Evolutionary conservation across 2,113 vertebrate species (phyloP), one percentile per base, ranked within the genome.

Genomic region (Haliaeetus leucogaster): DNA sequence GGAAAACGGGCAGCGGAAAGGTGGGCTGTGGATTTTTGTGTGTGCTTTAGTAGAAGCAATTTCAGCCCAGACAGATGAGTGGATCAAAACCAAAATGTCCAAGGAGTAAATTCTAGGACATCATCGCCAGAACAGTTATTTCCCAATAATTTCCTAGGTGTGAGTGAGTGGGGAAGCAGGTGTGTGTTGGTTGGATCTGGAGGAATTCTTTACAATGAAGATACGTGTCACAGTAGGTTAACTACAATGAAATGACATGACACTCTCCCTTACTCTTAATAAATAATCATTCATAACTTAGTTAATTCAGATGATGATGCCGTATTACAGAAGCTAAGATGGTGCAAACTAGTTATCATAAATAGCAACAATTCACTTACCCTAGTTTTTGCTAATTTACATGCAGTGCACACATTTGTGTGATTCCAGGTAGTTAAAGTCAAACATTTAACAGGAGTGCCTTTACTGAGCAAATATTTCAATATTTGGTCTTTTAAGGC

Each of bases 301-400:
- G 16, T 70, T 73, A 63, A 71, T 94, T 92, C 77, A 88, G 95
- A 62, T 83, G 25, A 43, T 86, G 72, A 68, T 90, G 36, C 63
- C 52, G 10, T 65, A 63, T 72, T 43, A 77, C 50, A 63, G 34
- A n/a, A 53, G 11, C 43, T 85, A 74, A 36, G 56, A 68, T 76
- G 40, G 45, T 52, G 93, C 61, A 93, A 91, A 74, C 19, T 96
- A 82, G 73, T 77, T 27, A 47, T 85, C 59, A 59, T 95, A 83
- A 79, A 61, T 71, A 94, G 34, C 45, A 80, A 77, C 21, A 52
- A 42, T 78, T 85, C 0, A 87, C 90, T 94, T 86, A 30, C 80
- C n/a, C 45, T 94, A 82, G 32, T 62, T 94, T 94, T 71, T 86
- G 9, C 15, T 94, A 63, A 36, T 76, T 97, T 85, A 94, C 70